Evolutionary conservation across 1,140 invertebrate species (phyloP).

Genomic region (Paraescarpia echinospica): DNA sequence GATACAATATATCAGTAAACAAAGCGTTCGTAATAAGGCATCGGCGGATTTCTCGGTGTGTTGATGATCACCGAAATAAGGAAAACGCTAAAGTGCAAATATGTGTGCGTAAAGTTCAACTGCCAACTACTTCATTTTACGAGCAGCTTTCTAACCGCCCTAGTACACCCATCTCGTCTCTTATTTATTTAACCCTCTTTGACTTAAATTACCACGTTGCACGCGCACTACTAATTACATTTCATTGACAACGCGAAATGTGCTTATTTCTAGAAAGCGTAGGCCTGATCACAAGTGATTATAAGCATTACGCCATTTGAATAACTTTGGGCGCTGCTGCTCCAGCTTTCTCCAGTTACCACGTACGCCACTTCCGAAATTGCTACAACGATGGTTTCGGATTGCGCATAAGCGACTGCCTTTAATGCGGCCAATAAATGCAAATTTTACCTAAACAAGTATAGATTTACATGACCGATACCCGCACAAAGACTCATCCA

Average conservation of each 20-base stretch:
- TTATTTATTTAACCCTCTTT: not conserved
- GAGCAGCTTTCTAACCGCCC: not conserved
- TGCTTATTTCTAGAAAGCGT: not conserved
- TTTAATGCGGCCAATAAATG: not conserved
- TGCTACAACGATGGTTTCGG: not conserved
- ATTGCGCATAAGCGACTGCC: not conserved
- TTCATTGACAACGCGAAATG: not conserved
- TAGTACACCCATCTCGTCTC: not conserved
- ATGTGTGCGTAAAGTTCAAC: not conserved
- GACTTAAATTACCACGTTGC: not conserved
- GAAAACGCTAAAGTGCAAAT: not conserved
- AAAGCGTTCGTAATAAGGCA: not conserved
- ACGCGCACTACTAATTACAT: not conserved
- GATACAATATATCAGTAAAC: not conserved
- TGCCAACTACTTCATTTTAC: not conserved
- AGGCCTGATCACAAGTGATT: not conserved
- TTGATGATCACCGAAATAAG: not conserved
- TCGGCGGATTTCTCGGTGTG: not conserved
- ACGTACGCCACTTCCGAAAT: not conserved
- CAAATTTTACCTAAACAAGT: not conserved
- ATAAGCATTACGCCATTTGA: not conserved
- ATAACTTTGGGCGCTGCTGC: not conserved
- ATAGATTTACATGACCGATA: not conserved
- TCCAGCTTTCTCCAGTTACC: not conserved
- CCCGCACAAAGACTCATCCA: not conserved